Percentiles rank a stretch among this genome's conserved stretches.
Evolutionary conservation across 2,797 vertebrate species (phyloP).

Genomic region (Yasuhikotakia modesta): DNA sequence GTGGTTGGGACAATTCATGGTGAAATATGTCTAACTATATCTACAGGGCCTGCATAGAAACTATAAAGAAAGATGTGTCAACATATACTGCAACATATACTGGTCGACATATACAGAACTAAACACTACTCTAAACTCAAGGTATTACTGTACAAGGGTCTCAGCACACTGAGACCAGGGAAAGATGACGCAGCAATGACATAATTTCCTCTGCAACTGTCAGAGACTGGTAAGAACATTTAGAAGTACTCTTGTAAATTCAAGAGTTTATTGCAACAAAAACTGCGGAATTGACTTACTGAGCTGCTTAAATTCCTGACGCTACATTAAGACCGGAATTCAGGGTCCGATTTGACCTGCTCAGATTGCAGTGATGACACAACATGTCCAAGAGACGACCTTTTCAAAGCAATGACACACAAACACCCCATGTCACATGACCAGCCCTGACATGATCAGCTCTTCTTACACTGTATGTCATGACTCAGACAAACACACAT

Average conservation of each 20-base stretch:
- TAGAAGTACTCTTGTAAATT: neutral
- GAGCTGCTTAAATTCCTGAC: slow-evolving; percentile 36
- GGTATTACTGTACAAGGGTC: no score
- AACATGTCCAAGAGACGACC: slow-evolving; percentile 26
- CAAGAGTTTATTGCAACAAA: slow-evolving; percentile 1
- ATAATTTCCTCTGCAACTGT: neutral
- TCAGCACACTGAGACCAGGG: no score
- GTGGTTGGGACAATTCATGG: no score
- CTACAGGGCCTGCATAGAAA: no score
- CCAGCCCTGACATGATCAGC: slow-evolving; percentile 28
- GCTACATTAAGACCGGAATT: slow-evolving; percentile 21
- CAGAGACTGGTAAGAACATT: neutral
- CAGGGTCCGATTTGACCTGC: neutral
- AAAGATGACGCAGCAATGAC: neutral
- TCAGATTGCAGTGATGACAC: slow-evolving; percentile 40
- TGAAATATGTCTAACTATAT: no score
- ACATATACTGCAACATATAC: no score
- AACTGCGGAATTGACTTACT: neutral
- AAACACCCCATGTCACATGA: slow-evolving; percentile 10
- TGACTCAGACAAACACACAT: slow-evolving; percentile 4
- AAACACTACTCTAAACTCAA: no score
- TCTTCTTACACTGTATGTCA: slow-evolving; percentile 35
- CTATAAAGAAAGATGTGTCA: no score
- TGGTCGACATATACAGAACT: no score
- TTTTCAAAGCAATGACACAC: slow-evolving; percentile 30